Percentiles rank a stretch among this genome's conserved stretches.
Conservation (phyloP, 2,797 vertebrate species). For the Darevskia nairensis region DNA sequence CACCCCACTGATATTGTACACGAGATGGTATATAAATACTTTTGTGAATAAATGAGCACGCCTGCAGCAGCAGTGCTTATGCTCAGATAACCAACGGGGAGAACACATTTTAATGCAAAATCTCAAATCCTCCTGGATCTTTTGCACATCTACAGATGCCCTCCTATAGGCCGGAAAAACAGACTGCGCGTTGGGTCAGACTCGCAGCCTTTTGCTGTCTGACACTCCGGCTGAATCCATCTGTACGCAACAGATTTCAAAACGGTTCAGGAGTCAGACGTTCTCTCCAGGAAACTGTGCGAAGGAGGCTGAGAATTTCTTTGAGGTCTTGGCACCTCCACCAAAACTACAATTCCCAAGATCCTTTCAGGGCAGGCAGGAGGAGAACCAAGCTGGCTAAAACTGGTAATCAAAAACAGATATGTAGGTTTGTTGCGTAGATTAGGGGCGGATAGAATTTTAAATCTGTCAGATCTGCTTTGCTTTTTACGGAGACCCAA, state of each 20-base stretch:
- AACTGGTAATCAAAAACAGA: neutral
- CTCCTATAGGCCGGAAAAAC: no score
- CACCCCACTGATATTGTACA: no score
- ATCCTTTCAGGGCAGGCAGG: neutral
- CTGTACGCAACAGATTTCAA: neutral
- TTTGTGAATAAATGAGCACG: neutral
- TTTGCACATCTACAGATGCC: neutral
- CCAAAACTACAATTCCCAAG: neutral
- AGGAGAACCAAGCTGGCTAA: neutral
- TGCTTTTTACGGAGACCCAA: no score
- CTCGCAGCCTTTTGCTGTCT: neutral
- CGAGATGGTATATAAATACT: no score
- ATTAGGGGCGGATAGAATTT: no score
- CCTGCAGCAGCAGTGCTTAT: no score
- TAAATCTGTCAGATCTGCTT: no score
- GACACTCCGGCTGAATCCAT: neutral
- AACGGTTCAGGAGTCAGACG: neutral
- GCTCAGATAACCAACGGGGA: neutral
- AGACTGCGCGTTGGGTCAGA: neutral
- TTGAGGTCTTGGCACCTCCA: no score
- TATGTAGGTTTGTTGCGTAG: neutral
- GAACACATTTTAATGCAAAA: neutral
- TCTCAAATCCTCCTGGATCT: neutral
- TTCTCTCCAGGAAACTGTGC: no score
- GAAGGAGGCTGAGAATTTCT: neutral